Percentiles rank a stretch among this genome's conserved stretches.
These are phyloP conservation scores for Herpetotheres cachinnans DNA, from an alignment of 2,113 vertebrate species.

Conservation along the genomic window DNA sequence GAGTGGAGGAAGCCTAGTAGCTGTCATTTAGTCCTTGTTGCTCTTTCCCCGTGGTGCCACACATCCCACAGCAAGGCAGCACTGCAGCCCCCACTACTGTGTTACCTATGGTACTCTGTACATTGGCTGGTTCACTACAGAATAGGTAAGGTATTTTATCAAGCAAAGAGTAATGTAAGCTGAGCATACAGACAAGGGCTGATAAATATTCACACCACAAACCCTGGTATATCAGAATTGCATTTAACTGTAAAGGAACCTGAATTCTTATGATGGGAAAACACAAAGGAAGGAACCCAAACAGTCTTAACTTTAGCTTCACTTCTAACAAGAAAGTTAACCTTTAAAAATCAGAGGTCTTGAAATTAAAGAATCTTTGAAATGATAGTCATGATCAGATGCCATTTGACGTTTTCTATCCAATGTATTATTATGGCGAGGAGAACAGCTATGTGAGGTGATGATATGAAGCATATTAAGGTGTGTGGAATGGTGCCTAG, in stretches of 20 bases:
- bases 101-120: neutral
- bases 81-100: too few relatives aligned
- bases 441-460: neutral
- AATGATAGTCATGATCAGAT: neutral
- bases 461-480: neutral
- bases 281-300: neutral
- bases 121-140: neutral
- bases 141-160: neutral
- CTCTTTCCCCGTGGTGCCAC: neutral
- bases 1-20: neutral
- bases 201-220: neutral
- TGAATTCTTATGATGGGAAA: neutral
- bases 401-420: neutral
- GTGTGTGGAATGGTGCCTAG: neutral
- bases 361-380: neutral
- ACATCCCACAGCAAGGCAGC: neutral
- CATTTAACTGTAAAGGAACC: neutral
- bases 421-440: neutral
- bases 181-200: neutral
- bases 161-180: neutral
- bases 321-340: neutral
- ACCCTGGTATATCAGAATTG: neutral
- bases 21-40: rapidly evolving
- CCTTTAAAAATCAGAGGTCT: neutral
- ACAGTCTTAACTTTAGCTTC: neutral